Conservation (phyloP, 2,888 invertebrate genomes). For the Exocentrus adspersus region DNA sequence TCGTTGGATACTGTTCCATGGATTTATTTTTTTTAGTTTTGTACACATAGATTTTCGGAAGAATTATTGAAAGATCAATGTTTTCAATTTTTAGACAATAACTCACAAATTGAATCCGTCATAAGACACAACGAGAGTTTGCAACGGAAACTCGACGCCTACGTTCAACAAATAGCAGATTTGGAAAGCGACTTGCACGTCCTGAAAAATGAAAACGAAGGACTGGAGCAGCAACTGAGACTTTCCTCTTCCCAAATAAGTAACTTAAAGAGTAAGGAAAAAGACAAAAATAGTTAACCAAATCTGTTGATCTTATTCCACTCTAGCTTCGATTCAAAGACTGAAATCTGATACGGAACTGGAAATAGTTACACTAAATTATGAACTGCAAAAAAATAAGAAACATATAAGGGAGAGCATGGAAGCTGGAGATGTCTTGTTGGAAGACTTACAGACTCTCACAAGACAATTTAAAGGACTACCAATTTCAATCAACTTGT, state of each 20-base stretch:
- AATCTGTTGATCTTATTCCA: too few species aligned
- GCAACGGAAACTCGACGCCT: constrained; percentile 47
- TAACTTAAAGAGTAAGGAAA: constrained; percentile 50
- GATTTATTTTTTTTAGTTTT: too few species aligned
- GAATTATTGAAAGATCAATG: too few species aligned
- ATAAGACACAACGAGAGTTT: constrained; percentile 55
- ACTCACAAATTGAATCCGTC: constrained; percentile 44
- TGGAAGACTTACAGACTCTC: constrained; percentile 52
- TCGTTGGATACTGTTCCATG: too few species aligned
- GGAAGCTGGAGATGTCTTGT: constrained; percentile 51
- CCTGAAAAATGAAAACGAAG: constrained; percentile 50
- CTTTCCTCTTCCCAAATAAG: constrained; percentile 48
- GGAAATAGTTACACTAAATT: constrained; percentile 49
- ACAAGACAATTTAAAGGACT: constrained; percentile 47
- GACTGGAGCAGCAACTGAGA: constrained; percentile 52
- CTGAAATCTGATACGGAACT: constrained; percentile 53
- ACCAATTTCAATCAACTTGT: constrained; percentile 34
- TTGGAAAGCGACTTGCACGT: constrained; percentile 53
- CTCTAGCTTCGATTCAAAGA: constrained; percentile 47
- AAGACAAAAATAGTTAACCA: neutral
- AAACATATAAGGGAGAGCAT: constrained; percentile 49
- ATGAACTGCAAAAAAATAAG: constrained; percentile 47
- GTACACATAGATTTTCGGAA: too few species aligned
- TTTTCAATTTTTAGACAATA: constrained; percentile 31
- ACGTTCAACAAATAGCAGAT: constrained; percentile 48